Evolutionary conservation across 1,140 invertebrate genomes (phyloP).

Genomic region (Trichomalopsis sarcophagae): DNA sequence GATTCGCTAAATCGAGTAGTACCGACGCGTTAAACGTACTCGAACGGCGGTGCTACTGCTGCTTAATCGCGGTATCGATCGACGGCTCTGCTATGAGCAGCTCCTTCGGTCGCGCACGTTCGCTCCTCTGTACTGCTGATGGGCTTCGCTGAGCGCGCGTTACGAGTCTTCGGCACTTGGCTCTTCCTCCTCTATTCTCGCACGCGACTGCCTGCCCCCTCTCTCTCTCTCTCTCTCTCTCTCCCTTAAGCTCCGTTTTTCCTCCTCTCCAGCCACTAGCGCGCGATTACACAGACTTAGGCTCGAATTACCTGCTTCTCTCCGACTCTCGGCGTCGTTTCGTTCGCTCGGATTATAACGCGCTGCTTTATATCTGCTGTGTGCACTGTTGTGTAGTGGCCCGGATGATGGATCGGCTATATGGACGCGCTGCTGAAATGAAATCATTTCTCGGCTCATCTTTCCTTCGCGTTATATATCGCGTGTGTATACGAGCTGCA

Average conservation of each 20-base stretch:
- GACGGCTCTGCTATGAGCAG: background rate
- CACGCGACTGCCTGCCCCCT: background rate
- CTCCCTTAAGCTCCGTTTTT: background rate
- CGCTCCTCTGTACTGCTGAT: background rate
- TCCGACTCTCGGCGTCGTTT: background rate
- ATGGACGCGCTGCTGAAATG: background rate
- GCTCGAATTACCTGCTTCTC: background rate
- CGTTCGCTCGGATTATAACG: background rate
- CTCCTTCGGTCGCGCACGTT: background rate
- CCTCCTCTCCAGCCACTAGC: background rate
- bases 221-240: background rate
- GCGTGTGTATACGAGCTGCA: background rate
- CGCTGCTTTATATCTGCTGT: background rate
- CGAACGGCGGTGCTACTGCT: background rate
- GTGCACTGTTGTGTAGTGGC: background rate
- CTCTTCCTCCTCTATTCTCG: background rate
- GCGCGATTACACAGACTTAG: conserved; percentile 7
- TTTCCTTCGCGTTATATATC: background rate
- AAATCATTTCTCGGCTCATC: background rate
- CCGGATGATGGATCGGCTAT: background rate
- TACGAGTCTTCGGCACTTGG: background rate
- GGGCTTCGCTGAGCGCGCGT: background rate
- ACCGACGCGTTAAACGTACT: conserved; percentile 39
- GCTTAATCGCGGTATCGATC: conserved; percentile 40
- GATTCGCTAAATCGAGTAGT: conserved; percentile 22